Base-by-base conservation (phyloP, 2,113 vertebrate species). In the Corydoras sp. region DNA sequence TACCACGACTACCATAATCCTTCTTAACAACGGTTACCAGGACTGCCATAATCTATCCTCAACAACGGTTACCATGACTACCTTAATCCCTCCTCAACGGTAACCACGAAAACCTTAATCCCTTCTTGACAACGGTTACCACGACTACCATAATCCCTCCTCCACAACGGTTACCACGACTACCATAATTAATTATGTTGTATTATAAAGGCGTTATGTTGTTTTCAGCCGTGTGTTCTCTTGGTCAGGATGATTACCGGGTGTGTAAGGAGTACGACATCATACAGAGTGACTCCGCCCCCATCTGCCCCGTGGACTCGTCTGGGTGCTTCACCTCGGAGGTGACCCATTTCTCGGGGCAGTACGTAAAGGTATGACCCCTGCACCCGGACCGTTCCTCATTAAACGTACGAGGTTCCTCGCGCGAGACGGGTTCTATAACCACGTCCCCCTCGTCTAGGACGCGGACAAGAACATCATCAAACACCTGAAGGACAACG, bases 391-490 rank as follows among this genome's bases (percentile, higher is more conserved):
- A 43, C 35, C 35, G 35, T 4, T 43, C 4, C 18, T 24, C 18
- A 24, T 24, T 43, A 43, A 43, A 43, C 7, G 35, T 43, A 43
- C 35, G 9, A 13, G 53, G 4, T 55, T 10, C 11, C 1, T 1
- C 2, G 53, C 12, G 8, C 54, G 54, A 6, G 3, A 7, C 15
- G 77, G 18, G 68, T 32, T 15, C 35, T 73, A 10, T 24, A 12
- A 13, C 13, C 9, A 24, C 53, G 10, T 55, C 9, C 63, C 29
- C 79, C 35, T 77, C 73, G 80, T 71, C 60, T 43, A 98, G 97
- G 97, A 98, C 77, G 94, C 95, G 61, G 97, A 99, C 84, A 99
- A 95, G 83, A 88, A 92, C 82, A 96, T 99, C 75, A 95, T 98
- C 77, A 93, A 88, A 79, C 81, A 76, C 56, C 84, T 99, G 83